These are phyloP conservation scores for Andrena cerasifolii DNA, from an alignment of 1,140 invertebrate genomes.

Conservation along the genomic window DNA sequence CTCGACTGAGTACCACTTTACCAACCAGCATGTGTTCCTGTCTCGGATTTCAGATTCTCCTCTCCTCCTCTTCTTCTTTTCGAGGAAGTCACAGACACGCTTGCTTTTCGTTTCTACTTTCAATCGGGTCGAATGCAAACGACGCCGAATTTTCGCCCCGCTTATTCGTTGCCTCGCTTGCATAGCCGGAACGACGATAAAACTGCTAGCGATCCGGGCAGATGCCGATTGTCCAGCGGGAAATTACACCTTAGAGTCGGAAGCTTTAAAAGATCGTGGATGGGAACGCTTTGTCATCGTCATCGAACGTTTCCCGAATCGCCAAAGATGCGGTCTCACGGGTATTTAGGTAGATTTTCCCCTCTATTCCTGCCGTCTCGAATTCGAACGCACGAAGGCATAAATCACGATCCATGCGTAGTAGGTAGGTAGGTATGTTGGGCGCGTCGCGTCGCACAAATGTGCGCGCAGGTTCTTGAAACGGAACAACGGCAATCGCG, in stretches of 20 bases:
- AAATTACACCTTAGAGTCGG: no score
- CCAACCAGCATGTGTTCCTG: slow-evolving; percentile 50
- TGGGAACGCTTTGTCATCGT: no score
- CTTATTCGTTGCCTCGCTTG: no score
- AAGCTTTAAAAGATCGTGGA: no score
- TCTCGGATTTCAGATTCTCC: slow-evolving; percentile 57
- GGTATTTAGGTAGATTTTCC: slow-evolving; percentile 65
- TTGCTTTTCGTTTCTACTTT: background rate
- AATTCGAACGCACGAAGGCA: background rate
- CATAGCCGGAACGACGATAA: no score
- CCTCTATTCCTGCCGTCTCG: background rate
- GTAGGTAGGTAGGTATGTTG: no score
- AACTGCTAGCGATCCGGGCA: no score
- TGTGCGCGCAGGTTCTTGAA: background rate
- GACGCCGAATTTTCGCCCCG: no score
- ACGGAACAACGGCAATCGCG: no score
- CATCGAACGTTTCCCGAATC: background rate
- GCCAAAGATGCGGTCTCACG: slow-evolving; percentile 68
- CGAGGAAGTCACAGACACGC: slow-evolving; percentile 20
- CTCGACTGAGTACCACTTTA: slow-evolving; percentile 63
- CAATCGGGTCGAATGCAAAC: no score
- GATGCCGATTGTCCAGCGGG: background rate
- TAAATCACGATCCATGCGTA: slow-evolving; percentile 37
- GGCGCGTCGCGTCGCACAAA: background rate
- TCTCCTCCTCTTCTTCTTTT: background rate